These are phyloP conservation scores for Trachelipus rathkii DNA, from an alignment of 1,140 invertebrate genomes.

Conservation along the genomic window DNA sequence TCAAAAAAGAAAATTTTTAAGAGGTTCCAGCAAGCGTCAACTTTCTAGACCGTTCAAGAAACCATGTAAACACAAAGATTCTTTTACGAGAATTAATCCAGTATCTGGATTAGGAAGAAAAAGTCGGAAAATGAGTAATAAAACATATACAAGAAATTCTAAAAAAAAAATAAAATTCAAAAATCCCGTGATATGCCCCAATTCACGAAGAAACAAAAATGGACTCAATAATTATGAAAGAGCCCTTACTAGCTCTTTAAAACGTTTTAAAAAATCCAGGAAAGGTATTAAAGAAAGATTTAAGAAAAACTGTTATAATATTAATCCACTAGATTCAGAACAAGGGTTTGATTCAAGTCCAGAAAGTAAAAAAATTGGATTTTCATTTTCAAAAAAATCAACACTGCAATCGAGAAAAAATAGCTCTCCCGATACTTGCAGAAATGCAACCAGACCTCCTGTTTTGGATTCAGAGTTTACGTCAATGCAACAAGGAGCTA, in stretches of 20 bases:
- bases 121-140: no score
- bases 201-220: no score
- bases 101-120: no score
- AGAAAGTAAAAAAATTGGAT: background rate
- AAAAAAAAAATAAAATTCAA: no score
- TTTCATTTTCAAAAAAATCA: background rate
- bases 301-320: background rate
- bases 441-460: background rate
- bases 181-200: no score
- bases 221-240: no score
- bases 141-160: no score
- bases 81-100: no score
- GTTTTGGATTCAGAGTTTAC: background rate
- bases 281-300: background rate
- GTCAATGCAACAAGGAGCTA: background rate
- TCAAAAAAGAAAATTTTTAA: no score
- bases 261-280: background rate
- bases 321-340: background rate
- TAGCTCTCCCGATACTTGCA: background rate
- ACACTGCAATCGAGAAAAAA: background rate
- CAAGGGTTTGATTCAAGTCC: background rate
- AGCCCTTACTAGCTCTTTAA: background rate
- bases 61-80: no score
- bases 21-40: no score
- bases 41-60: no score